A percentile compares a stretch with the other conserved stretches of the same genome.
phyloP scores from a whole-genome alignment of 2,888 invertebrate species.

The Gymnosoma rotundatum region DNA sequence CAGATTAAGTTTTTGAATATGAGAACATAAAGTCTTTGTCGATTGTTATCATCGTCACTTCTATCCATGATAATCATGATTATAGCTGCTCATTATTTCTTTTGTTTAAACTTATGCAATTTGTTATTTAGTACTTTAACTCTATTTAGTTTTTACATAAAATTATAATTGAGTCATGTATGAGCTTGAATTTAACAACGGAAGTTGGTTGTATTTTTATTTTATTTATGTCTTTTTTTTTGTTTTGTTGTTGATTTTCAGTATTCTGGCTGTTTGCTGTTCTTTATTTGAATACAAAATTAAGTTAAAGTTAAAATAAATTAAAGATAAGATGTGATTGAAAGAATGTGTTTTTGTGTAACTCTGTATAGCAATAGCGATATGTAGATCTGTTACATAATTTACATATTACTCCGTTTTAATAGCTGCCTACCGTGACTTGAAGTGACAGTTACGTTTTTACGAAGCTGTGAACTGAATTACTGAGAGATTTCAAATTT shows the following conservation, averaged over 20 bases:
- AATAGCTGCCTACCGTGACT: slow-evolving; percentile 63
- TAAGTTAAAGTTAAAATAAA: slow-evolving; percentile 42
- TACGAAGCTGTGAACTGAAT: slow-evolving; percentile 35
- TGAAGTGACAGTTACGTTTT: slow-evolving; percentile 66
- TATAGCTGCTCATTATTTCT: slow-evolving; percentile 53
- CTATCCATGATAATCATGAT: slow-evolving; percentile 42
- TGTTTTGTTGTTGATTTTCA: neutral
- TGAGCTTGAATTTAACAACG: slow-evolving; percentile 25
- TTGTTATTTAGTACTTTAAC: slow-evolving; percentile 49
- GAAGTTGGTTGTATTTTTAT: slow-evolving; percentile 56
- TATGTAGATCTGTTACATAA: slow-evolving; percentile 62
- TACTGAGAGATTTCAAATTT: slow-evolving; percentile 37
- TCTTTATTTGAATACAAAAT: slow-evolving; percentile 41
- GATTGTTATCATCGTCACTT: slow-evolving; percentile 42
- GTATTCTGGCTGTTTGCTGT: slow-evolving; percentile 15
- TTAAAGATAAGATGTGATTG: neutral
- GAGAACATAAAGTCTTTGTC: slow-evolving; percentile 31
- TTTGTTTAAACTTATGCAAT: slow-evolving; percentile 55
- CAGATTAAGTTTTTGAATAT: neutral
- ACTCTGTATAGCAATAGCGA: neutral
- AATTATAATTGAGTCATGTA: slow-evolving; percentile 38
- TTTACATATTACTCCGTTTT: slow-evolving; percentile 67
- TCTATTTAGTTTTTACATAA: slow-evolving; percentile 13
- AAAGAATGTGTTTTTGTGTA: slow-evolving; percentile 1
- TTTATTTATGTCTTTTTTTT: neutral